A percentile compares a stretch with the other conserved stretches of the same genome.
These are phyloP conservation scores for Apodemia hepburni DNA, from an alignment of 2,888 invertebrate genomes.

Conservation along the genomic window DNA sequence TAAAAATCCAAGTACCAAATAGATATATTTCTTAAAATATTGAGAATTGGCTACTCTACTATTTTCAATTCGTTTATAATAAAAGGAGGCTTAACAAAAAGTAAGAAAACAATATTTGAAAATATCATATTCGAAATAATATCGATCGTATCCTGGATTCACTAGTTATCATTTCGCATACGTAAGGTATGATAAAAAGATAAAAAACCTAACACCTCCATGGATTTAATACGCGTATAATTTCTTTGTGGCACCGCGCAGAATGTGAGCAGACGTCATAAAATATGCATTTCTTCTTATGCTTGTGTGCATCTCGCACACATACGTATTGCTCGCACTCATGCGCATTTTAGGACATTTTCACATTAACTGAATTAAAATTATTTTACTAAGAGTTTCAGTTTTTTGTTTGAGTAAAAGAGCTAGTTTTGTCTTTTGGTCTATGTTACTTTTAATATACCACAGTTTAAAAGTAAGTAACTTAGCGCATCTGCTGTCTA, in stretches of 20 bases:
- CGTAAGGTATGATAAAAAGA: slow-evolving; percentile 42
- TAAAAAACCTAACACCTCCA: slow-evolving; percentile 66
- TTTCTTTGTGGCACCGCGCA: slow-evolving; percentile 80
- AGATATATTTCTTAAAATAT: neutral
- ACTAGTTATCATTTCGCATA: slow-evolving; percentile 32
- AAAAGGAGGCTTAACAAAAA: neutral
- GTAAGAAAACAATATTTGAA: neutral
- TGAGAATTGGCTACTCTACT: no score
- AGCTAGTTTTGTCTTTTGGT: neutral
- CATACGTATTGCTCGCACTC: slow-evolving; percentile 31
- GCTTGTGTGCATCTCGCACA: slow-evolving; percentile 46
- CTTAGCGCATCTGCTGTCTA: no score
- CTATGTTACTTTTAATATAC: neutral
- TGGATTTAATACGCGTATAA: slow-evolving; percentile 78
- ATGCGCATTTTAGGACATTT: slow-evolving; percentile 11
- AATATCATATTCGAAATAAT: slow-evolving; percentile 1
- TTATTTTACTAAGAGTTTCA: neutral
- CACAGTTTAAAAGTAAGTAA: neutral
- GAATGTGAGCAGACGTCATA: slow-evolving; percentile 78
- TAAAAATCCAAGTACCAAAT: no score
- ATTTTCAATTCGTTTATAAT: slow-evolving; percentile 10
- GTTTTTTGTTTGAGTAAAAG: neutral
- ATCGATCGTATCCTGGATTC: slow-evolving; percentile 31
- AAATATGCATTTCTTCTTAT: slow-evolving; percentile 77
- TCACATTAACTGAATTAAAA: slow-evolving; percentile 2